Base-by-base conservation (phyloP, 2,113 vertebrate genomes). In the Falcunculus frontatus region DNA sequence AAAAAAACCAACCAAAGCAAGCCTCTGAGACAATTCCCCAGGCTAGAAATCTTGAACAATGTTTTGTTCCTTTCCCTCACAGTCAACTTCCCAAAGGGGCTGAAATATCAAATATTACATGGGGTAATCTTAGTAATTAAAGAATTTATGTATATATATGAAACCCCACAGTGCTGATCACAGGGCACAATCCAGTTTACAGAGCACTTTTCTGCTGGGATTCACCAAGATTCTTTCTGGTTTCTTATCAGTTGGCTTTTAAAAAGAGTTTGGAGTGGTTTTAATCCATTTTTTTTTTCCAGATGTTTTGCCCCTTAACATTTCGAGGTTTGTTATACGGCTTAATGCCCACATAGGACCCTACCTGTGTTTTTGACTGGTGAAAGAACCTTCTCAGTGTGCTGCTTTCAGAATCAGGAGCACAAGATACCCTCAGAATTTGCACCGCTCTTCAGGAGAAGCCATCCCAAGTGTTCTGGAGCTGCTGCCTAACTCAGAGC, bases 61-160 rank as follows among this genome's bases (percentile, higher is more conserved):
- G 7, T 70, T 87, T 91, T 77, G 29, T 87, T 67, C 32, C 42
- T 78, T 92, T 46, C 37, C 23, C 23, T 89, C 19, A 16, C 44
- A 53, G n/a, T 49, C 56, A 91, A 0, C 18, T 87, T 89, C 91
- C 74, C 91, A 64, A 94, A 75, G 60, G 65, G 65, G 35, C 18
- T 5, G 16, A 89, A 49, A 60, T 85, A 72, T 69, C 93, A 91
- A 94, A 87, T 75, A 63, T 69, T 82, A 32, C 49, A 79, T 25
- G 49, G 69, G 20, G 32, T 75, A 73, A 82, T 83, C 74, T 69
- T 26, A 22, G 29, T 53, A 89, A 92, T 91, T 84, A 65, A 94
- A 62, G 41, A 64, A 42, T 73, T 79, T 65, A 32, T 70, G 63
- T 11, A 35, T 7, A 30, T 21, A 39, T 60, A 20, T 82, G 74